A percentile compares a stretch with the other conserved stretches of the same genome.
Evolutionary conservation across 2,888 invertebrate species (phyloP).

Genomic region (Boloria euphrosyne): DNA sequence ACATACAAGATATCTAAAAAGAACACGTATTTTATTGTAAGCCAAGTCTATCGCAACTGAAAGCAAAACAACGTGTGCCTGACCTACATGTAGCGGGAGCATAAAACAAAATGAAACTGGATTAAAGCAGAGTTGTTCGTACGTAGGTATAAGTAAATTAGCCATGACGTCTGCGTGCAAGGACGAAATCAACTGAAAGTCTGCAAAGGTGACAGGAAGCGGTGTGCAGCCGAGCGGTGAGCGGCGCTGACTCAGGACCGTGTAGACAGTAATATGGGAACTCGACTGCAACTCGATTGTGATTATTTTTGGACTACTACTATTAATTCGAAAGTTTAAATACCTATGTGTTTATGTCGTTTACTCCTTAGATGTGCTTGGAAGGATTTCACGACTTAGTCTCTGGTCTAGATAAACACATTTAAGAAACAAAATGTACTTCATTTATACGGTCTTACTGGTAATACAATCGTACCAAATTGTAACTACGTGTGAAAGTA

Average conservation of each 20-base stretch:
- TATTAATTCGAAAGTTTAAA: too few species aligned
- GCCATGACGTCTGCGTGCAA: conserved; percentile 66
- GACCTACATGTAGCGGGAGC: conserved; percentile 33
- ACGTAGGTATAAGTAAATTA: conserved; percentile 48
- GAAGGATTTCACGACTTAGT: too few species aligned
- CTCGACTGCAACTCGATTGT: conserved; percentile 47
- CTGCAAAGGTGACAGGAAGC: conserved; percentile 78
- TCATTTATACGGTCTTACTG: too few species aligned
- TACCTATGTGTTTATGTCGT: too few species aligned
- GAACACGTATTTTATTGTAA: conserved; percentile 31
- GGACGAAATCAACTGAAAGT: conserved; percentile 79
- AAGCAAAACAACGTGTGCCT: conserved; percentile 31
- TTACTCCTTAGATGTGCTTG: too few species aligned
- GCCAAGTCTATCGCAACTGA: conserved; percentile 25
- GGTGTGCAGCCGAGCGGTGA: conserved; percentile 70
- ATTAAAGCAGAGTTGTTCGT: conserved; percentile 40
- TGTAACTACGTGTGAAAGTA: too few species aligned
- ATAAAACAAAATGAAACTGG: conserved; percentile 38
- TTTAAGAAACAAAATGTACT: too few species aligned
- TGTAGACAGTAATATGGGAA: conserved; percentile 50
- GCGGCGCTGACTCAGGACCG: conserved; percentile 70
- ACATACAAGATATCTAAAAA: conserved; percentile 28
- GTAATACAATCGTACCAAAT: too few species aligned
- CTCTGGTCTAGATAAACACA: too few species aligned
- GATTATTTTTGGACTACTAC: not conserved